Base-by-base conservation (phyloP, 2,113 vertebrate species). In the Merops nubicus region DNA sequence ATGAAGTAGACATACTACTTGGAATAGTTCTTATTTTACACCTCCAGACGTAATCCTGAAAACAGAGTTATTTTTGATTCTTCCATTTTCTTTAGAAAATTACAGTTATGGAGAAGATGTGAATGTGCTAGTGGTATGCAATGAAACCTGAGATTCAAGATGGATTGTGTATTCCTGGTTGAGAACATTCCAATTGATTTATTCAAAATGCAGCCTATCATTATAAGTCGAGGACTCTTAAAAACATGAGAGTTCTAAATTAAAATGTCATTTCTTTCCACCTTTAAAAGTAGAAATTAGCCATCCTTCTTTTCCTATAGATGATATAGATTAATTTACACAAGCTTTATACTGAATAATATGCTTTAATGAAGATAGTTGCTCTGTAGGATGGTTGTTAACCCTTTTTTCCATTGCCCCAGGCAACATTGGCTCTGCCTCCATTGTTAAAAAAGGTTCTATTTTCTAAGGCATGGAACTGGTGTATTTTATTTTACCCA, bases 151-250 rank as follows among this genome's bases (percentile, higher is more conserved):
- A 74, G 60, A 74, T 96, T 72, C 78, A 56, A 89, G 64, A 40
- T 22, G 77, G 73, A 51, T 91, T 77, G 51, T 51, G 54, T 87
- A 86, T 95, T 95, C 89, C 51, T 45, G 56, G 64, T 72, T 60
- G 60, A 87, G 80, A 82, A 89, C 23, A 64, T 3, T 34, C 54
- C 42, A 86, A 38, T 36, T 92, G 89, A 96, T 96, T 91, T 85
- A 91, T 81, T 92, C 72, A 84, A 92, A 91, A 89, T 48, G 60
- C 26, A 89, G 8, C 86, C 64, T 85, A 60, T 60, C 76, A 90
- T 96, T 93, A 65, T 38, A 89, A 93, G 79, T 92, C 92, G 95
- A 94, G 91, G 42, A 73, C 91, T 77, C 79, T 91, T 38, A 74
- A 75, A 83, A 88, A 77, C 26, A 59, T 11, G 23, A 83, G 70